These are phyloP conservation scores for Cordilura impudica DNA, from an alignment of 2,888 invertebrate genomes.

Conservation along the genomic window DNA sequence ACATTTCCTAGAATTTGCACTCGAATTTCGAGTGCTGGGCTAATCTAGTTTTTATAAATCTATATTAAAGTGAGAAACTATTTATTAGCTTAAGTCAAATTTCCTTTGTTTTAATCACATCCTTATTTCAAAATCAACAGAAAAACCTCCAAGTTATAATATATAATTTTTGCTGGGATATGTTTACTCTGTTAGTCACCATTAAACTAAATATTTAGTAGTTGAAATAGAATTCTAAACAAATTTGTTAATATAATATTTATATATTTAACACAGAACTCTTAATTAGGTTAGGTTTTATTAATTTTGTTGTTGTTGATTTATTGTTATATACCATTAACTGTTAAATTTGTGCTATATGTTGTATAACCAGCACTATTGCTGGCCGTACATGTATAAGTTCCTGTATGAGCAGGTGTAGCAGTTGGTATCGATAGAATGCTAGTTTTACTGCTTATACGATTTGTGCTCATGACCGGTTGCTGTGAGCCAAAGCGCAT, in stretches of 20 bases:
- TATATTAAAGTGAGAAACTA: no score
- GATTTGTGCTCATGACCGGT: conserved; percentile 80
- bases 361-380: conserved; percentile 80
- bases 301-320: conserved; percentile 30
- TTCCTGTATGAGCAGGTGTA: conserved; percentile 82
- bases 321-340: conserved; percentile 79
- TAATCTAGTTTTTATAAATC: no score
- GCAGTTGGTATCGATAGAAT: conserved; percentile 81
- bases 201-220: not conserved
- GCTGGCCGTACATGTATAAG: conserved; percentile 81
- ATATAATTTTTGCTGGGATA: no score
- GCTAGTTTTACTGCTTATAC: conserved; percentile 82
- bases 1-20: no score
- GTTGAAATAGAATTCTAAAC: not conserved
- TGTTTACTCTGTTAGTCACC: not conserved
- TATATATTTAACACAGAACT: not conserved
- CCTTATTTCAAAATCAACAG: no score
- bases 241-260: no score
- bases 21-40: no score
- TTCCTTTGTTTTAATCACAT: no score
- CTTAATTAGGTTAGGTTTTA: not conserved
- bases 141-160: no score
- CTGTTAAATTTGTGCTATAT: conserved; percentile 80
- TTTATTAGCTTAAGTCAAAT: no score
- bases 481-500: conserved; percentile 66